Conservation (phyloP, 2,797 vertebrate species). For the Spondyliosoma cantharus region DNA sequence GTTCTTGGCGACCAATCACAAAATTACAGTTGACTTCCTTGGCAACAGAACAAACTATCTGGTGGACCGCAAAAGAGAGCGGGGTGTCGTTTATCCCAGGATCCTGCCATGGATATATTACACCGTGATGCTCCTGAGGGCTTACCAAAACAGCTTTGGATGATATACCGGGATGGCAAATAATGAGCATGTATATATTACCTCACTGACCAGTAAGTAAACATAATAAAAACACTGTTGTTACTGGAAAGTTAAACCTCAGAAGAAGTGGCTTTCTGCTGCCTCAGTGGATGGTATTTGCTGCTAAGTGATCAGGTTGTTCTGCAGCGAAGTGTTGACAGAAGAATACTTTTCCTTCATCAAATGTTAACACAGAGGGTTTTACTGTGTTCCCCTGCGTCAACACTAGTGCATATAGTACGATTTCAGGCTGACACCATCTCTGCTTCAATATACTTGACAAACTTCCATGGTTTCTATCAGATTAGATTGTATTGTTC, state of each 20-base stretch:
- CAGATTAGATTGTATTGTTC: constrained; percentile 68
- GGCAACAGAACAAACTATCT: constrained; percentile 77
- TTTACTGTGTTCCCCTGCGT: constrained; percentile 39
- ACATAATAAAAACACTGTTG: constrained; percentile 58
- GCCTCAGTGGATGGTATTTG: constrained; percentile 23
- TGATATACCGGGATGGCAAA: constrained; percentile 60
- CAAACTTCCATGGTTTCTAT: constrained; percentile 65
- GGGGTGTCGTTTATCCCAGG: constrained; percentile 70
- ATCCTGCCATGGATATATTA: constrained; percentile 60
- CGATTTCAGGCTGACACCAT: constrained; percentile 55
- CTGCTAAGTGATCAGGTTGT: constrained; percentile 33
- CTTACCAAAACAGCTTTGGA: constrained; percentile 69
- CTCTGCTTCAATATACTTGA: constrained; percentile 24
- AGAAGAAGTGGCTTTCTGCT: constrained; percentile 34
- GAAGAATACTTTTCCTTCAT: constrained; percentile 51
- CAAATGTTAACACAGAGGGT: constrained; percentile 38
- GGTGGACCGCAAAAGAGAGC: constrained; percentile 72
- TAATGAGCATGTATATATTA: constrained; percentile 68
- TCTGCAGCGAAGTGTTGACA: constrained; percentile 53
- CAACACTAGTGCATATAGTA: constrained; percentile 62
- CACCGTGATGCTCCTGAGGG: constrained; percentile 65
- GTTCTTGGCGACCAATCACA: constrained; percentile 80
- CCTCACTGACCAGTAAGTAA: constrained; percentile 74
- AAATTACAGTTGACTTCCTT: constrained; percentile 82
- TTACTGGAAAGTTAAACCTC: constrained; percentile 66